Percentiles rank a stretch among this genome's conserved stretches.
phyloP scores from a whole-genome alignment of 1,140 invertebrate species.

The Psix sp. region DNA sequence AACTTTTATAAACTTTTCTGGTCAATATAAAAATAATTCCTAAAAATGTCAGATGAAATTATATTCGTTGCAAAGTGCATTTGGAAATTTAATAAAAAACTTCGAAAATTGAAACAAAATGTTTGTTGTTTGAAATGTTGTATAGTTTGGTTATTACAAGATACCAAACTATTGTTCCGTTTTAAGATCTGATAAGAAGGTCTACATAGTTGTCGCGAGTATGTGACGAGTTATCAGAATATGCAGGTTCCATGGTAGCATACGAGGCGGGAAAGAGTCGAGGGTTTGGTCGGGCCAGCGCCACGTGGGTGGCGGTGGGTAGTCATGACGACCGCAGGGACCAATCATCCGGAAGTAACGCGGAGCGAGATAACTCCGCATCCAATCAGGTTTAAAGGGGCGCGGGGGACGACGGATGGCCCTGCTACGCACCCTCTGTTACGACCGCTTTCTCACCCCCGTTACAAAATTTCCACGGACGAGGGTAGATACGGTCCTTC shows the following conservation, averaged over 20 bases:
- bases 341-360: constrained; percentile 78
- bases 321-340: constrained; percentile 77
- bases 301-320: constrained; percentile 73
- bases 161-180: too few species aligned
- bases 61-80: too few species aligned
- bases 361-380: constrained; percentile 77
- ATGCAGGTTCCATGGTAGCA: constrained; percentile 56
- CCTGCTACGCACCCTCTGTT: constrained; percentile 64
- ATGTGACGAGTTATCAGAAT: constrained; percentile 60
- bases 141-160: too few species aligned
- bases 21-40: too few species aligned
- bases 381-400: constrained; percentile 77
- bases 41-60: too few species aligned
- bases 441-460: constrained; percentile 48
- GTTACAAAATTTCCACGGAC: constrained; percentile 54
- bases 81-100: too few species aligned
- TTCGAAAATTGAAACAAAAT: too few species aligned
- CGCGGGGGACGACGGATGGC: constrained; percentile 61
- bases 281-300: constrained; percentile 46
- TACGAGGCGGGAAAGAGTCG: constrained; percentile 42
- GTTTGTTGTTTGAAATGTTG: too few species aligned
- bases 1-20: too few species aligned
- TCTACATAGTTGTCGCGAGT: constrained; percentile 19
- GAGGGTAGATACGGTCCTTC: constrained; percentile 55
- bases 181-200: too few species aligned